These are phyloP conservation scores for Habropoda laboriosa DNA, from an alignment of 1,140 invertebrate species.

Conservation along the genomic window DNA sequence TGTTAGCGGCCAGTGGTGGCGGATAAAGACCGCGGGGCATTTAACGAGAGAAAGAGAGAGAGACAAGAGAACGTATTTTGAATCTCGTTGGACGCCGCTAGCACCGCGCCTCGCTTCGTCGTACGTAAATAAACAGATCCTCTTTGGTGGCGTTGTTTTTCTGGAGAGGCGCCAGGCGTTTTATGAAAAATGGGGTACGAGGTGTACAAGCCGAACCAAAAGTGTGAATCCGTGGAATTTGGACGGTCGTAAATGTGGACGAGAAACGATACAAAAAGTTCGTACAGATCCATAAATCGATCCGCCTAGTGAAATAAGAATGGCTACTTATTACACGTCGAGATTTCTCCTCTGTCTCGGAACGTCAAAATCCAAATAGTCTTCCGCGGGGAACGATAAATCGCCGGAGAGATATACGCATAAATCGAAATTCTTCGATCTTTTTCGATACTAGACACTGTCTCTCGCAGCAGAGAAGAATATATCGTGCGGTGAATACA, in stretches of 20 bases:
- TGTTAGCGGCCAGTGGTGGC: too few relatives aligned
- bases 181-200: not conserved
- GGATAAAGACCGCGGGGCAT: too few relatives aligned
- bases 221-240: not conserved
- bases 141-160: not conserved
- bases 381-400: too few relatives aligned
- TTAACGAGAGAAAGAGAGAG: too few relatives aligned
- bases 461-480: too few relatives aligned
- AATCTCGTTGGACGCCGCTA: not conserved
- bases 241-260: not conserved
- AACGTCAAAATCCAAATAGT: too few relatives aligned
- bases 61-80: not conserved
- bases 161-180: not conserved
- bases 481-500: too few relatives aligned
- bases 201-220: not conserved
- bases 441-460: too few relatives aligned
- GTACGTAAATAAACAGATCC: slow-evolving; percentile 12
- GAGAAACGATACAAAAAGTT: too few relatives aligned
- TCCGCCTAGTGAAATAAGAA: not conserved
- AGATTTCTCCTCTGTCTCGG: not conserved
- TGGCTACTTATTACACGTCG: not conserved
- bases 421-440: not conserved
- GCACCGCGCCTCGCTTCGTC: not conserved
- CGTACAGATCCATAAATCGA: not conserved
- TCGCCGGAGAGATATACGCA: too few relatives aligned